These are phyloP conservation scores for Mesaphorura yosii DNA, from an alignment of 1,140 invertebrate species.

Conservation along the genomic window DNA sequence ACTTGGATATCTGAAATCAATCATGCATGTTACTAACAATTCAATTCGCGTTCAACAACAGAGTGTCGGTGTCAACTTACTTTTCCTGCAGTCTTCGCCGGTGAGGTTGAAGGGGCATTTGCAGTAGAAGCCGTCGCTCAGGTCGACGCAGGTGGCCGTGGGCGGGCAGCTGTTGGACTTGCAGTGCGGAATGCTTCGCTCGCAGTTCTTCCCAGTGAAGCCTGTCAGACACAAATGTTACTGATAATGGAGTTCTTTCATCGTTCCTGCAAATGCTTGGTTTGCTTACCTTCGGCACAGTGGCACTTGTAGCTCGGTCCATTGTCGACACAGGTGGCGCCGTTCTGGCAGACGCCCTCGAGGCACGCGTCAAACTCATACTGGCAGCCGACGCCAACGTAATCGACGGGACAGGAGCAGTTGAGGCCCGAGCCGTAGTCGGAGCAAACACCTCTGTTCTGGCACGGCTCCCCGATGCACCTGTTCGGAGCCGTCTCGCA, in stretches of 20 bases:
- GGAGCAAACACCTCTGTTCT: slow-evolving; percentile 85
- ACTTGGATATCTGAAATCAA: slow-evolving; percentile 72
- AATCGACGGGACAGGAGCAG: slow-evolving; percentile 77
- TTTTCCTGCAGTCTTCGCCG: slow-evolving; percentile 89
- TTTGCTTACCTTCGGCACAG: slow-evolving; percentile 72
- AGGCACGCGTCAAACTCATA: slow-evolving; percentile 87
- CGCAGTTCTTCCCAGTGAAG: slow-evolving; percentile 66
- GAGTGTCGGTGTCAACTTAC: slow-evolving; percentile 45
- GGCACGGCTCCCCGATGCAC: slow-evolving; percentile 90
- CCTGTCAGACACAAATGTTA: slow-evolving; percentile 22
- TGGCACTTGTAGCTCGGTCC: slow-evolving; percentile 71
- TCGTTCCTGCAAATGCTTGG: too few species aligned
- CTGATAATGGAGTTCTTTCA: not conserved
- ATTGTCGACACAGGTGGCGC: slow-evolving; percentile 76
- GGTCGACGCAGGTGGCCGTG: slow-evolving; percentile 83
- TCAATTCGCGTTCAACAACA: not conserved
- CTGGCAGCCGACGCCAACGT: slow-evolving; percentile 77
- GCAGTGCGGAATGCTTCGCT: slow-evolving; percentile 84
- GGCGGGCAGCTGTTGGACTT: slow-evolving; percentile 88
- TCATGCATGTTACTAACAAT: slow-evolving; percentile 11
- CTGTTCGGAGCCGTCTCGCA: slow-evolving; percentile 69
- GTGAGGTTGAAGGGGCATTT: slow-evolving; percentile 93
- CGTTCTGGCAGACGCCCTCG: slow-evolving; percentile 76
- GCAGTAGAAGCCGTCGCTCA: slow-evolving; percentile 84
- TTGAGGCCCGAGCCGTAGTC: slow-evolving; percentile 91